phyloP scores from a whole-genome alignment of 2,797 vertebrate species.

The Harpagifer antarcticus region DNA sequence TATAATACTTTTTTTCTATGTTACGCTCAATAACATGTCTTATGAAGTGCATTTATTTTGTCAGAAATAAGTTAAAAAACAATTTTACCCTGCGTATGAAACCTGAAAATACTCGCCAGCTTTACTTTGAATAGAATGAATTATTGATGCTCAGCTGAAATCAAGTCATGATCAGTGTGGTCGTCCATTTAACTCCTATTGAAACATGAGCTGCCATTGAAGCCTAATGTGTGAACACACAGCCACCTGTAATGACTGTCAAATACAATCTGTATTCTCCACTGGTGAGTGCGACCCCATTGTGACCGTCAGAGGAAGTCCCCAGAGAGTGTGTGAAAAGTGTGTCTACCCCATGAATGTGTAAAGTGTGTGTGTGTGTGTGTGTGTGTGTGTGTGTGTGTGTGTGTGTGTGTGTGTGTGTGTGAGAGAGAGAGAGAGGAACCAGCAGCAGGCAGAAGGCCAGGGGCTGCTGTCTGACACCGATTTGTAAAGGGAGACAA shows the following conservation, averaged over 20 bases:
- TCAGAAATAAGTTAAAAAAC: not conserved
- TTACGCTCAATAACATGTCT: not conserved
- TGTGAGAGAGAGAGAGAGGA: not conserved
- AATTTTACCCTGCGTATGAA: not conserved
- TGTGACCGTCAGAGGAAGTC: conserved; percentile 67
- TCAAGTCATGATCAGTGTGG: conserved; percentile 40
- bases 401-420: conserved; percentile 40
- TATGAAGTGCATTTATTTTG: not conserved
- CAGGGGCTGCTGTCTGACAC: conserved; percentile 85
- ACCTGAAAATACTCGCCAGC: not conserved
- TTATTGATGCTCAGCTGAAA: conserved; percentile 72
- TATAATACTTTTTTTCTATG: not conserved
- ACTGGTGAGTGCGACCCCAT: conserved; percentile 67
- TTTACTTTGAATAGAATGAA: conserved; percentile 48
- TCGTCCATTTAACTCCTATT: conserved; percentile 60
- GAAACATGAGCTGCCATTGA: conserved; percentile 65
- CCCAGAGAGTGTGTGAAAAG: conserved; percentile 60
- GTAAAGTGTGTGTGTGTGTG: conserved; percentile 58
- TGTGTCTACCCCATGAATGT: conserved; percentile 68
- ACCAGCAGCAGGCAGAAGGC: conserved; percentile 82
- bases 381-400: conserved; percentile 42
- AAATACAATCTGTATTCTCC: conserved; percentile 73
- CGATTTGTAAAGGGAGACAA: conserved; percentile 88
- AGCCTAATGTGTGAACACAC: conserved; percentile 55
- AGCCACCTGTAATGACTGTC: conserved; percentile 80